Evolutionary conservation across 2,797 vertebrate species (phyloP).

Genomic region (Tokudaia tokunoshimensis): DNA sequence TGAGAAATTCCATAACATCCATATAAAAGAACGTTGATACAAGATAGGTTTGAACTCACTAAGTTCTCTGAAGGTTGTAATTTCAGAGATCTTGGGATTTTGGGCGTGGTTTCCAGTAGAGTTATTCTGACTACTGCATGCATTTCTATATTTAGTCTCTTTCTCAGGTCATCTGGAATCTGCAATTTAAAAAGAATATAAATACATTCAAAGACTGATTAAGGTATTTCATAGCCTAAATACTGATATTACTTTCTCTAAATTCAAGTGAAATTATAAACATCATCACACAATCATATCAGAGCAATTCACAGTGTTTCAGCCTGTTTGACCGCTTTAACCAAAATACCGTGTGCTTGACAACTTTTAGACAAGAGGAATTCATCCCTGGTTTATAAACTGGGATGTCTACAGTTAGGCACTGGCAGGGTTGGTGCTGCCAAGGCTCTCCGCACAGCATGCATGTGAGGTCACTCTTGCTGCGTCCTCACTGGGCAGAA

Average conservation of each 20-base stretch:
- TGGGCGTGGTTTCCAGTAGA: slow-evolving; percentile 90
- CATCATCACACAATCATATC: background rate
- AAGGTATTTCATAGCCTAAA: slow-evolving; percentile 59
- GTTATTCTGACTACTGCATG: slow-evolving; percentile 94
- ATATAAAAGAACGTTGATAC: slow-evolving; percentile 29
- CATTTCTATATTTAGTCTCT: slow-evolving; percentile 89
- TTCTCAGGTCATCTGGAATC: slow-evolving; percentile 92
- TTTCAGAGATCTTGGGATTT: slow-evolving; percentile 90
- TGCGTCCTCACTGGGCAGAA: background rate
- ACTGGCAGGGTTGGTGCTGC: background rate
- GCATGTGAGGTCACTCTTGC: background rate
- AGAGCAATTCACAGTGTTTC: background rate
- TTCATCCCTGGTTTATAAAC: background rate
- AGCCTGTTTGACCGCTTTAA: background rate
- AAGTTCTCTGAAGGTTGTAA: slow-evolving; percentile 91
- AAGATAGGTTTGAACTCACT: slow-evolving; percentile 89
- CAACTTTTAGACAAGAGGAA: background rate
- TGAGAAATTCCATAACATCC: background rate
- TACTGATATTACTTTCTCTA: background rate
- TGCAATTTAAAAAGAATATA: slow-evolving; percentile 85
- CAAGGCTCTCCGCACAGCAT: background rate
- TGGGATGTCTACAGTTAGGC: too few relatives aligned
- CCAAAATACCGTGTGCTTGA: background rate
- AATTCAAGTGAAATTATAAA: slow-evolving; percentile 37
- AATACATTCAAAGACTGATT: slow-evolving; percentile 55